Evolutionary conservation across 2,888 invertebrate genomes (phyloP).

Genomic region (Netelia melanura): DNA sequence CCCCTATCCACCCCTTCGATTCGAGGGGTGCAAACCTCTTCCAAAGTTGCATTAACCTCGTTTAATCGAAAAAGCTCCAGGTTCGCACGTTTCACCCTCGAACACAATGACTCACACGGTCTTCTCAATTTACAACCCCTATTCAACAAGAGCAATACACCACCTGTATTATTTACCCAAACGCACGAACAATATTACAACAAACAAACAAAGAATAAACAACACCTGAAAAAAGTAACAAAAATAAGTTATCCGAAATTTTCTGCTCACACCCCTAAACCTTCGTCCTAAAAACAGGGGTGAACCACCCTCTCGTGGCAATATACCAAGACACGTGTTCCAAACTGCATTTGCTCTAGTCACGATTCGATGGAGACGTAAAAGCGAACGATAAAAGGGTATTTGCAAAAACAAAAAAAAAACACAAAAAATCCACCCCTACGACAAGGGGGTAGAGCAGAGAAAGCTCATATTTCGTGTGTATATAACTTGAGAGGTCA

Average conservation of each 20-base stretch:
- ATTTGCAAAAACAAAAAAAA: not conserved
- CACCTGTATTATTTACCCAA: not conserved
- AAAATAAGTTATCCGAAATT: conserved; percentile 38
- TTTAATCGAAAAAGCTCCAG: conserved; percentile 51
- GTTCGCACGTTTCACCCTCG: conserved; percentile 4
- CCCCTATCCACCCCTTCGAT: conserved; percentile 10
- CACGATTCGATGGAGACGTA: conserved; percentile 24
- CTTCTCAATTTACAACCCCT: conserved; percentile 21
- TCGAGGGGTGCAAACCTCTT: conserved; percentile 31
- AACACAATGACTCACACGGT: conserved; percentile 19
- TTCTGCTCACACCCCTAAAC: conserved; percentile 4
- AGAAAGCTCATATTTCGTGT: conserved; percentile 4
- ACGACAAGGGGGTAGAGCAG: not conserved
- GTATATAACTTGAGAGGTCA: conserved; percentile 23
- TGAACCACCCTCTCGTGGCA: not conserved
- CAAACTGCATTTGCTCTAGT: not conserved
- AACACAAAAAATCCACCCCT: not conserved
- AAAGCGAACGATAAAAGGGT: conserved; percentile 3
- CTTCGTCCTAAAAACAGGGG: not conserved
- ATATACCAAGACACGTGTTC: not conserved
- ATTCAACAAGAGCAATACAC: not conserved
- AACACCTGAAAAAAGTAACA: not conserved
- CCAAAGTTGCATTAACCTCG: conserved; percentile 61
- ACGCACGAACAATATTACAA: not conserved
- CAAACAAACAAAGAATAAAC: not conserved